Evolutionary conservation across 2,888 invertebrate species (phyloP), one percentile per base, ranked within the genome.

Genomic region (Watsonalla binaria): DNA sequence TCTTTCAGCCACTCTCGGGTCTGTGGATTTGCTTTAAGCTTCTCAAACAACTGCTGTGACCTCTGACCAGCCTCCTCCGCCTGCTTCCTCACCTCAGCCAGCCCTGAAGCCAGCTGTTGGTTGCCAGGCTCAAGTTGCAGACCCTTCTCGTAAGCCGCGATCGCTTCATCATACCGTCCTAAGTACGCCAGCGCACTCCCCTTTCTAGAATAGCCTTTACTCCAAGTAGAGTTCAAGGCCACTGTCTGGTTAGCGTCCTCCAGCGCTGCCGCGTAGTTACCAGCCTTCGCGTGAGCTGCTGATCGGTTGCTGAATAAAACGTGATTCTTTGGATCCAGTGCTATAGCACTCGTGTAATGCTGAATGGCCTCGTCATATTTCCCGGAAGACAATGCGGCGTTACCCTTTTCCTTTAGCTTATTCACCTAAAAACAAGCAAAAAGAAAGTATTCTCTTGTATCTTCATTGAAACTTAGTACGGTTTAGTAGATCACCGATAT

Each of bases 221-320:
- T 92, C 98, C 98, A 98, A 55, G 94, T 93, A 7, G 96, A 94
- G 78, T 97, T 97, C 13, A 97, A 68, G 50, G 92, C 82, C 7
- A 98, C 92, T 0, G 97, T 97, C 76, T 94, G 94, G 59, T 97
- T 95, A 0, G 97, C 98, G 91, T 98, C 98, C 61, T 93, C 92
- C 35, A 98, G 84, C 0, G 98, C 96, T 58, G 94, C 92, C 2
- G 86, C 79, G 73, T 94, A 97, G 61, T 95, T 93, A 33, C 93
- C 94, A 48, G 94, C 93, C 86, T 97, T 97, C 0, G 96, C 96
- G 74, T 95, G 94, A 6, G 98, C 98, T 6, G 98, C 98, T 0
- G 98, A 98, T 54, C 98, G 93, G 84, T 98, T 98, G 69, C 97
- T 98, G 74, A 92, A 98, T 33, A 98, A 91, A 75, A 98, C 97